Conservation (phyloP, 2,113 vertebrate species). For the Pyrgilauda ruficollis region DNA sequence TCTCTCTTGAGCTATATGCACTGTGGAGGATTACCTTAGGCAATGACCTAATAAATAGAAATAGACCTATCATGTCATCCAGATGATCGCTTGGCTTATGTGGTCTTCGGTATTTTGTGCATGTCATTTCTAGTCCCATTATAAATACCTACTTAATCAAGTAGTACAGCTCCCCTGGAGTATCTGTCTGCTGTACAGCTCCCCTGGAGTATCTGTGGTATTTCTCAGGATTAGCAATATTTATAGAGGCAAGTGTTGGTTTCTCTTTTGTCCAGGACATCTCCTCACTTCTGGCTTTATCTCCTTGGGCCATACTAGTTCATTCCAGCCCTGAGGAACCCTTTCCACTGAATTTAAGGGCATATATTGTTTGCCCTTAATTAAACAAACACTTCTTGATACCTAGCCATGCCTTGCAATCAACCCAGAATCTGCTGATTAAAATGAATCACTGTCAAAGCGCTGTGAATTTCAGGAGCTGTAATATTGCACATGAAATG, state of each 20-base stretch:
- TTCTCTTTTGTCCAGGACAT: neutral
- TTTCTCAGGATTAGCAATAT: neutral
- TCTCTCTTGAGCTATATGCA: neutral
- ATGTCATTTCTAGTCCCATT: neutral
- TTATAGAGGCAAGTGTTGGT: neutral
- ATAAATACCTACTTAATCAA: neutral
- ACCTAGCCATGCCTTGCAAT: neutral
- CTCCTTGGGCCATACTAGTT: neutral
- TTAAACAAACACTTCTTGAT: neutral
- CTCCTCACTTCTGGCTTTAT: neutral
- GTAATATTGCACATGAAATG: neutral
- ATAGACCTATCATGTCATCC: neutral
- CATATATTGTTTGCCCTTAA: neutral
- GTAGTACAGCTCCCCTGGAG: neutral
- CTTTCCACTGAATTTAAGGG: neutral
- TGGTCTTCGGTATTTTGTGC: neutral
- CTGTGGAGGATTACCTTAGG: neutral
- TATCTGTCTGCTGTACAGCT: neutral
- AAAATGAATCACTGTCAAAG: neutral
- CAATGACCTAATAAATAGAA: neutral
- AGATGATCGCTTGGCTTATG: neutral
- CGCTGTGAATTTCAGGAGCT: neutral
- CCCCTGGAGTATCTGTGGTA: neutral
- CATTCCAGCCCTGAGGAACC: neutral
- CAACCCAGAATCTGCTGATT: neutral